Evolutionary conservation across 2,113 vertebrate genomes (phyloP).

Genomic region (Centropus unirufus): DNA sequence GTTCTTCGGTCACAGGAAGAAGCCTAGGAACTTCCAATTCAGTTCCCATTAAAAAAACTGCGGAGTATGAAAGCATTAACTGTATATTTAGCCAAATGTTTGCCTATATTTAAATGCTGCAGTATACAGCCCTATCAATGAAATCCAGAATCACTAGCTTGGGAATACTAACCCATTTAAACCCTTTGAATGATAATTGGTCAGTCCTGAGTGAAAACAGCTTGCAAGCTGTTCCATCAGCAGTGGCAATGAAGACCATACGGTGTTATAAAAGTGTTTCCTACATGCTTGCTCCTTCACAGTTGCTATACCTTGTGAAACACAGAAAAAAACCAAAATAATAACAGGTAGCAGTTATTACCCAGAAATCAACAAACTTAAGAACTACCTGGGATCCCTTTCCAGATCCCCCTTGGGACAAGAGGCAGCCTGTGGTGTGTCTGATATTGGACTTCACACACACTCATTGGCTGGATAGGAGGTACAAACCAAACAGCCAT

Average conservation of each 20-base stretch:
- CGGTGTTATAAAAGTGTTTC: not conserved
- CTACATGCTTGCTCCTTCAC: not conserved
- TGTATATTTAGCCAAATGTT: not conserved
- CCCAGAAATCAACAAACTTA: not conserved
- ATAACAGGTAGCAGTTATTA: not conserved
- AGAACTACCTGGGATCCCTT: not conserved
- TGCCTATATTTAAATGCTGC: not conserved
- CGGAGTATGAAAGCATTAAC: not conserved
- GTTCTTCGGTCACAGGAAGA: not conserved
- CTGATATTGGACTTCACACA: not conserved
- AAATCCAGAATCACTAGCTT: not conserved
- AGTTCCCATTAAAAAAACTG: not conserved
- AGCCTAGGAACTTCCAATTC: not conserved
- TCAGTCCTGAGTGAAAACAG: not conserved
- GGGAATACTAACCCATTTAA: not conserved
- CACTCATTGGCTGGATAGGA: not conserved
- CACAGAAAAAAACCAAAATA: not conserved
- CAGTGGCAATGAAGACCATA: not conserved
- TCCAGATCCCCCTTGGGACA: not conserved
- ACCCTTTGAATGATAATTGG: not conserved
- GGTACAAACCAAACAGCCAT: not conserved
- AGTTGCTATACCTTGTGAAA: not conserved
- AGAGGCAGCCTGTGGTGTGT: not conserved
- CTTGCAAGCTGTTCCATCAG: not conserved
- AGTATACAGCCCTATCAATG: not conserved